Evolutionary conservation across 2,797 vertebrate species (phyloP).

Genomic region (Ammospiza maritima): DNA sequence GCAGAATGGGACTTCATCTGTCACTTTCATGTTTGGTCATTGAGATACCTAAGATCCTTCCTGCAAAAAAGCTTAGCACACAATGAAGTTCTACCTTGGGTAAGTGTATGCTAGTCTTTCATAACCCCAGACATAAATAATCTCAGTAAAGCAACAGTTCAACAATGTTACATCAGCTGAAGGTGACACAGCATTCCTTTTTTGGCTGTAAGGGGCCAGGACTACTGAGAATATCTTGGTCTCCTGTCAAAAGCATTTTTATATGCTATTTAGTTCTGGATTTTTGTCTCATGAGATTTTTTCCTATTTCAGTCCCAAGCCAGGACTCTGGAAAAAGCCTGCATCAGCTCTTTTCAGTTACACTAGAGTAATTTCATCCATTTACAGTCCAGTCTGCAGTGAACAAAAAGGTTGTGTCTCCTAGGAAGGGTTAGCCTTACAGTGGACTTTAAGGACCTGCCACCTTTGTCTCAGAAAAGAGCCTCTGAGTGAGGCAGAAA

Average conservation of each 20-base stretch:
- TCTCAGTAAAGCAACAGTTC: background rate
- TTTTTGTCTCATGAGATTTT: background rate
- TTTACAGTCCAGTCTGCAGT: background rate
- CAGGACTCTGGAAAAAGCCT: slow-evolving; percentile 6
- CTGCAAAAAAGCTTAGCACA: background rate
- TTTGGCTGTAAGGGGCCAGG: background rate
- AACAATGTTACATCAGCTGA: background rate
- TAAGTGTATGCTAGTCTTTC: background rate
- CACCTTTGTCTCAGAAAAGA: background rate
- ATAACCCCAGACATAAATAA: background rate
- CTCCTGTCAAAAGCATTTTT: background rate
- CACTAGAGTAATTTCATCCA: background rate
- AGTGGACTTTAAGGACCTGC: background rate
- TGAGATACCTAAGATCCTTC: background rate
- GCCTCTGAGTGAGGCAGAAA: background rate
- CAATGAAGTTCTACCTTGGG: background rate
- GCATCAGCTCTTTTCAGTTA: background rate
- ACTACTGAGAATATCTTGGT: background rate
- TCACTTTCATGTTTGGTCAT: background rate
- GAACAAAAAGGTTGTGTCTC: background rate
- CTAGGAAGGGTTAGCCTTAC: background rate
- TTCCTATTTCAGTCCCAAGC: background rate
- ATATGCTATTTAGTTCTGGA: background rate
- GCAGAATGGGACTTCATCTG: background rate
- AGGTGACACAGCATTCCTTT: background rate